These are phyloP conservation scores for Xestia rhomboidea DNA, from an alignment of 2,888 invertebrate genomes.

Conservation along the genomic window DNA sequence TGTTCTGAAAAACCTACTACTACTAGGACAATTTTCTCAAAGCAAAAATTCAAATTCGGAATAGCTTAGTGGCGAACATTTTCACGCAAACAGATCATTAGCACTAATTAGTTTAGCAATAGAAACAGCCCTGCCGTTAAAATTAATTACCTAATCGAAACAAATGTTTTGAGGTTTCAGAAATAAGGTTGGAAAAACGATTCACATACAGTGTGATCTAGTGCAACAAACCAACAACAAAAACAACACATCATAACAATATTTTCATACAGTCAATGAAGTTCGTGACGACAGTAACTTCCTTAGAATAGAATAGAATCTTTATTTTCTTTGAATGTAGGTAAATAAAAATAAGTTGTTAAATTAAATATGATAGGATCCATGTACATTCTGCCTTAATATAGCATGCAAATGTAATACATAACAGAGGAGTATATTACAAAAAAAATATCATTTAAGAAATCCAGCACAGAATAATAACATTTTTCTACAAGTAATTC, in stretches of 20 bases:
- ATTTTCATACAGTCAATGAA: not conserved
- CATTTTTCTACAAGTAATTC: too few species aligned
- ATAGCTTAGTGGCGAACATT: conserved; percentile 18
- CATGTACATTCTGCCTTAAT: too few species aligned
- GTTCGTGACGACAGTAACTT: not conserved
- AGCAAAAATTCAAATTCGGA: conserved; percentile 5
- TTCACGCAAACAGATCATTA: conserved; percentile 62
- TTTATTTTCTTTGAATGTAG: too few species aligned
- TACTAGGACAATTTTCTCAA: not conserved
- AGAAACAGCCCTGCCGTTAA: conserved; percentile 24
- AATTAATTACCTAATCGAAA: conserved; percentile 50
- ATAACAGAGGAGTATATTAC: too few species aligned
- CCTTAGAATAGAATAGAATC: too few species aligned
- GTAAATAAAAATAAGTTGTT: too few species aligned
- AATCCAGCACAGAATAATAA: too few species aligned
- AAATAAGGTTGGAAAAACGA: conserved; percentile 1
- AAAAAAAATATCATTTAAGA: too few species aligned
- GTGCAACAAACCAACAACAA: not conserved
- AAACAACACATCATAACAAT: too few species aligned
- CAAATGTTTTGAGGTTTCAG: not conserved
- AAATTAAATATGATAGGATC: too few species aligned
- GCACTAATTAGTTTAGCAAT: conserved; percentile 30
- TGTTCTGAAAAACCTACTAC: not conserved
- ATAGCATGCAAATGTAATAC: too few species aligned
- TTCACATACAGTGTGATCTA: not conserved